Evolutionary conservation across 2,797 vertebrate species (phyloP).

Genomic region (Heliangelus exortis): DNA sequence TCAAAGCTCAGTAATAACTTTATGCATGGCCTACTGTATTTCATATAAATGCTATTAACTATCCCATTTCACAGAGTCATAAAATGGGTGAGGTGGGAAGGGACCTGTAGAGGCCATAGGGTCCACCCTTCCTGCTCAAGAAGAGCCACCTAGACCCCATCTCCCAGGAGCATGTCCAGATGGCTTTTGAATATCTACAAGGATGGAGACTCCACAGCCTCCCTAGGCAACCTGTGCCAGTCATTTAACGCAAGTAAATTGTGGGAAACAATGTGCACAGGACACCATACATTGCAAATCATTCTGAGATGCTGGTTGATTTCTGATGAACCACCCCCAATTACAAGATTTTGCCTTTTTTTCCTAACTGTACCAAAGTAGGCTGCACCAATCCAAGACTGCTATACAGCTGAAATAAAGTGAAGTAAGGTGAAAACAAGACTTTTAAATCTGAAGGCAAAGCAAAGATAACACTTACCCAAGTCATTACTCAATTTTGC

Average conservation of each 20-base stretch:
- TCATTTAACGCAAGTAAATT: fast-evolving
- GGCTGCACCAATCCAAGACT: background rate
- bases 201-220: background rate
- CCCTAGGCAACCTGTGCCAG: background rate
- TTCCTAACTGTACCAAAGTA: background rate
- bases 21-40: background rate
- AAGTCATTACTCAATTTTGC: background rate
- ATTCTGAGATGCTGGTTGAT: background rate
- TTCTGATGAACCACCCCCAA: background rate
- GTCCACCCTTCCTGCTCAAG: background rate
- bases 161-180: too few relatives aligned
- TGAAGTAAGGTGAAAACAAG: background rate
- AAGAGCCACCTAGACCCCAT: background rate
- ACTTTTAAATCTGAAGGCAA: background rate
- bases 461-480: background rate
- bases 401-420: background rate
- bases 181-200: background rate
- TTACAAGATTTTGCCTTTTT: background rate
- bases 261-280: background rate
- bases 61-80: background rate
- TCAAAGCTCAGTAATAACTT: background rate
- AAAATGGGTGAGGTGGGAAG: background rate
- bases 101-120: background rate
- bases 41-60: background rate
- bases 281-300: background rate